These are phyloP conservation scores for Matsumurasca onukii DNA, from an alignment of 1,140 invertebrate species.

Conservation along the genomic window DNA sequence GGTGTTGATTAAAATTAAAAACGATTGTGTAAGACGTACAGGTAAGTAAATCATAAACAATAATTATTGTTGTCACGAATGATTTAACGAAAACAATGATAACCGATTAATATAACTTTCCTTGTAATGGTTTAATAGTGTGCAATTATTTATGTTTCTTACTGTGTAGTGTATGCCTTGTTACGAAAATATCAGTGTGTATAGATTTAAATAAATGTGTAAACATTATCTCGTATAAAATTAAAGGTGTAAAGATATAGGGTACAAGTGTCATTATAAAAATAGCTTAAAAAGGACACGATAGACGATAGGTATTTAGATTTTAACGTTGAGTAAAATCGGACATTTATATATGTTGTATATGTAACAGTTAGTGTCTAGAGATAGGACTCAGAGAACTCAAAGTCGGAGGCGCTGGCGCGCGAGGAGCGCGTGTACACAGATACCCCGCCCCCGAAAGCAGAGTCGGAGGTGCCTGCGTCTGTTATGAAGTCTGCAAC, in stretches of 20 bases:
- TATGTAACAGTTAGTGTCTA: slow-evolving; percentile 50
- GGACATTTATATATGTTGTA: not conserved
- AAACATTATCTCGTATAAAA: not conserved
- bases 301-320: not conserved
- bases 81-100: too few relatives aligned
- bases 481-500: slow-evolving; percentile 72
- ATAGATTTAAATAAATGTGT: not conserved
- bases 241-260: not conserved
- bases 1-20: too few relatives aligned
- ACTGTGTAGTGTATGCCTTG: too few relatives aligned
- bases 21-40: too few relatives aligned
- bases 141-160: too few relatives aligned
- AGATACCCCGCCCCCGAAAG: slow-evolving; percentile 67
- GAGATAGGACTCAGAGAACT: slow-evolving; percentile 85
- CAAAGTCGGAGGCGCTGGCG: slow-evolving; percentile 77
- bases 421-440: slow-evolving; percentile 74
- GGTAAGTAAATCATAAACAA: too few relatives aligned
- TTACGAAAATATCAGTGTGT: not conserved
- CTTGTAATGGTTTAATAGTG: too few relatives aligned
- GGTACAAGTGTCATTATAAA: not conserved
- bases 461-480: slow-evolving; percentile 73
- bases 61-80: too few relatives aligned
- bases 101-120: too few relatives aligned
- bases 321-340: too few relatives aligned
- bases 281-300: not conserved